phyloP scores from a whole-genome alignment of 2,888 invertebrate genomes.

The Plutella xylostella region DNA sequence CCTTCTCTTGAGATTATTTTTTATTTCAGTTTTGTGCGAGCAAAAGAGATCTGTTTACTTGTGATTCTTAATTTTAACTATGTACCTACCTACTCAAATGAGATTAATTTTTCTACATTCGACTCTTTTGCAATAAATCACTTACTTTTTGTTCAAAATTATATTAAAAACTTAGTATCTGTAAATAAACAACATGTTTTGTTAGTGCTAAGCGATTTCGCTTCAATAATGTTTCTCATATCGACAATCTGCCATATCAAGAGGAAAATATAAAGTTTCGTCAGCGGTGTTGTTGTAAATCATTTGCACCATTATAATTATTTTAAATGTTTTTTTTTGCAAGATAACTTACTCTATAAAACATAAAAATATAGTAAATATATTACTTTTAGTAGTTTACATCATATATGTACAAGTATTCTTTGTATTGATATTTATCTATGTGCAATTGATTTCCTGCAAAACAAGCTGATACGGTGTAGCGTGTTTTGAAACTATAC shows the following conservation, averaged over 20 bases:
- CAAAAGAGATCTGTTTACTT: constrained; percentile 58
- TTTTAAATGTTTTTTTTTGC: no score
- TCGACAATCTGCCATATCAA: constrained; percentile 78
- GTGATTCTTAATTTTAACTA: constrained; percentile 46
- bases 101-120: constrained; percentile 32
- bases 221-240: constrained; percentile 66
- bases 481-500: no score
- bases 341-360: no score
- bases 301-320: constrained; percentile 34
- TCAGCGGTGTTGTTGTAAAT: constrained; percentile 47
- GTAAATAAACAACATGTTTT: constrained; percentile 24
- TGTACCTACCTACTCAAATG: constrained; percentile 56
- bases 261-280: constrained; percentile 63
- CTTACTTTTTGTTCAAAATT: no score
- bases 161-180: constrained; percentile 15
- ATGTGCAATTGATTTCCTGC: constrained; percentile 47
- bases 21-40: no score
- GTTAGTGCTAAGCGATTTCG: constrained; percentile 51
- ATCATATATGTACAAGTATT: no score
- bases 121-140: neutral
- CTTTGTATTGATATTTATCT: neutral
- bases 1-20: constrained; percentile 7
- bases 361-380: no score
- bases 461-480: constrained; percentile 44
- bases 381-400: no score